Conservation (phyloP, 2,113 vertebrate species). For the Struthio camelus region DNA sequence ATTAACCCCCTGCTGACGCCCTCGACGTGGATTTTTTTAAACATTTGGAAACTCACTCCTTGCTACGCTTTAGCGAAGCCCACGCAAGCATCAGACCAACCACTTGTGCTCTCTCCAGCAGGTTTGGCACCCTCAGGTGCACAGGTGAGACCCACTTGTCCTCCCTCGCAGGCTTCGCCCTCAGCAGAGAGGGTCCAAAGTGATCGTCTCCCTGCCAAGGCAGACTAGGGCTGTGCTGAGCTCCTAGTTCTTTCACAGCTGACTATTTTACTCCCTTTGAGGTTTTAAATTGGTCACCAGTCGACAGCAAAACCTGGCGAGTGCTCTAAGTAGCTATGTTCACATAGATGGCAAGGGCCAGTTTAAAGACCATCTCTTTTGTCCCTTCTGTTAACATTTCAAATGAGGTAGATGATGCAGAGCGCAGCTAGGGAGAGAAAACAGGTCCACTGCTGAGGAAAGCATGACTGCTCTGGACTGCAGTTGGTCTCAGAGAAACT, state of each 20-base stretch:
- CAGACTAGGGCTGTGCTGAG: too few species aligned
- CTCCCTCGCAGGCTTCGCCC: background rate
- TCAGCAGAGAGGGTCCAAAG: too few species aligned
- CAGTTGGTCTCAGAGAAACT: background rate
- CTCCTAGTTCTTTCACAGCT: background rate
- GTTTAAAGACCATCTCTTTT: background rate
- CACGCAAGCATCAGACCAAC: background rate
- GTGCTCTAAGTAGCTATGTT: rapidly evolving
- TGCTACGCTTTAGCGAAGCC: background rate
- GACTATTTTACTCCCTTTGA: background rate
- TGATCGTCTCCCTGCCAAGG: background rate
- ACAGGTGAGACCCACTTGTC: background rate
- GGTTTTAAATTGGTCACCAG: background rate
- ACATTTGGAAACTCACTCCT: background rate
- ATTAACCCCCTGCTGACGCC: slow-evolving; percentile 49
- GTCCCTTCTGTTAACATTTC: slow-evolving; percentile 23
- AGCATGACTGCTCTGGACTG: background rate
- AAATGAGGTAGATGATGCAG: rapidly evolving
- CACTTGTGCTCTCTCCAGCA: background rate
- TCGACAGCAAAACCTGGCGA: background rate
- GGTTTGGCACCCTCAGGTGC: background rate
- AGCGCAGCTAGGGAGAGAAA: background rate
- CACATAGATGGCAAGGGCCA: background rate
- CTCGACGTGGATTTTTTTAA: background rate
- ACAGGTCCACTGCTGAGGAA: background rate